phyloP scores from a whole-genome alignment of 2,888 invertebrate genomes.

The Dermolepida albohirtum region DNA sequence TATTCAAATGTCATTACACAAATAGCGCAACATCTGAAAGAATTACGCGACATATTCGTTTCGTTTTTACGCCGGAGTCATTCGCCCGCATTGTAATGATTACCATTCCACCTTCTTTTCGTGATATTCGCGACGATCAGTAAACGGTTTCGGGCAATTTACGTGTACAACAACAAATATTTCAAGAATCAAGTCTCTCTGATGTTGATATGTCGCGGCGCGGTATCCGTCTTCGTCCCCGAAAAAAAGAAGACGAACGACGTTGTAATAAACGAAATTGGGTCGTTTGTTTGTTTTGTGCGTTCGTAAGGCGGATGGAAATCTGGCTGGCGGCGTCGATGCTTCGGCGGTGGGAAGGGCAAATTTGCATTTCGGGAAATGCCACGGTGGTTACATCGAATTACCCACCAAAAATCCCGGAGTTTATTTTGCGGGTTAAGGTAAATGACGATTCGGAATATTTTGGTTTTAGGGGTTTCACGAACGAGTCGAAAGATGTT shows the following conservation, averaged over 20 bases:
- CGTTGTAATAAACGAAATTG: conserved; percentile 6
- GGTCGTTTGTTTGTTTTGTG: conserved; percentile 23
- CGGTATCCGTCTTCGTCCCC: conserved; percentile 15
- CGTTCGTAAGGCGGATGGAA: neutral
- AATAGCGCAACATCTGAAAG: too few species aligned
- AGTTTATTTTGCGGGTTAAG: conserved; percentile 23
- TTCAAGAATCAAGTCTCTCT: neutral
- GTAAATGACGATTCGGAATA: conserved; percentile 4
- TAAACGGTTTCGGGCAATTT: conserved; percentile 7
- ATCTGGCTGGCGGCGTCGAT: neutral
- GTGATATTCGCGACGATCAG: conserved; percentile 10
- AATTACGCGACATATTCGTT: neutral
- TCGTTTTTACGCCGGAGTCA: neutral
- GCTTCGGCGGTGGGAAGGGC: neutral
- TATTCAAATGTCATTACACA: too few species aligned
- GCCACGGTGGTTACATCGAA: neutral
- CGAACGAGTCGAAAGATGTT: neutral
- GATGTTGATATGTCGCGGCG: conserved; percentile 2
- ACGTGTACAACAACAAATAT: conserved; percentile 12
- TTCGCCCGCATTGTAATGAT: conserved; percentile 5
- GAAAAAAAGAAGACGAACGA: conserved; percentile 19
- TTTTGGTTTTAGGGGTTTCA: conserved; percentile 3
- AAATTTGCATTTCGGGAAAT: conserved; percentile 20
- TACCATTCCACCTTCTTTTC: neutral
- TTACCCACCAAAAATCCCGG: conserved; percentile 5